A percentile compares a stretch with the other conserved stretches of the same genome.
Conservation (phyloP, 2,797 vertebrate genomes). For the Oreonectes daqikongensis region DNA sequence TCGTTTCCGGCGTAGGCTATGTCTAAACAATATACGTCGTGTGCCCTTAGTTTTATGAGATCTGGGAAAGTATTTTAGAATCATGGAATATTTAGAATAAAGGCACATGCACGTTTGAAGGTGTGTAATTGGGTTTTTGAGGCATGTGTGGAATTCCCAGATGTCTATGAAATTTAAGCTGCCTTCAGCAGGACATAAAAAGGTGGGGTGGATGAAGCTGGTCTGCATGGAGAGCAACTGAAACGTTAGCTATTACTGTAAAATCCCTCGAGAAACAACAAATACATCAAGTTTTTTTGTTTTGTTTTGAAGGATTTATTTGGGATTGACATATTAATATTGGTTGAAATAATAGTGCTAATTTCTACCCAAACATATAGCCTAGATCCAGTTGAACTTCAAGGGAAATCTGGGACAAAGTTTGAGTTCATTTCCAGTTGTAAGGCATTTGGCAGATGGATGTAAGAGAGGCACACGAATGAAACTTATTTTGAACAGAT, state of each 20-base stretch:
- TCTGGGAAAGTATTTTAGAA: slow-evolving; percentile 76
- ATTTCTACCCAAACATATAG: neutral
- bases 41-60: slow-evolving; percentile 48
- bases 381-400: slow-evolving; percentile 37
- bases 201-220: slow-evolving; percentile 84
- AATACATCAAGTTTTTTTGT: neutral
- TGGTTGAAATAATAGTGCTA: neutral
- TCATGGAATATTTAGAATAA: slow-evolving; percentile 80
- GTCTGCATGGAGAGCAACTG: slow-evolving; percentile 66
- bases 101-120: slow-evolving; percentile 89
- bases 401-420: slow-evolving; percentile 51
- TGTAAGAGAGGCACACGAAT: slow-evolving; percentile 87
- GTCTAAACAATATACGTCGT: neutral
- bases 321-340: neutral
- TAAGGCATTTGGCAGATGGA: slow-evolving; percentile 82
- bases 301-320: neutral
- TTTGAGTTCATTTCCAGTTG: slow-evolving; percentile 64
- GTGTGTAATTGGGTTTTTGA: slow-evolving; percentile 94
- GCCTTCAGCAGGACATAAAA: slow-evolving; percentile 84
- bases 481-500: slow-evolving; percentile 95
- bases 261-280: neutral
- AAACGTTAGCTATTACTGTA: slow-evolving; percentile 27
- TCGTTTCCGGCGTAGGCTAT: neutral
- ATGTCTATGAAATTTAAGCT: slow-evolving; percentile 94
- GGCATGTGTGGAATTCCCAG: slow-evolving; percentile 97